phyloP scores from a whole-genome alignment of 2,797 vertebrate species.

The Pangasius krempfi region DNA sequence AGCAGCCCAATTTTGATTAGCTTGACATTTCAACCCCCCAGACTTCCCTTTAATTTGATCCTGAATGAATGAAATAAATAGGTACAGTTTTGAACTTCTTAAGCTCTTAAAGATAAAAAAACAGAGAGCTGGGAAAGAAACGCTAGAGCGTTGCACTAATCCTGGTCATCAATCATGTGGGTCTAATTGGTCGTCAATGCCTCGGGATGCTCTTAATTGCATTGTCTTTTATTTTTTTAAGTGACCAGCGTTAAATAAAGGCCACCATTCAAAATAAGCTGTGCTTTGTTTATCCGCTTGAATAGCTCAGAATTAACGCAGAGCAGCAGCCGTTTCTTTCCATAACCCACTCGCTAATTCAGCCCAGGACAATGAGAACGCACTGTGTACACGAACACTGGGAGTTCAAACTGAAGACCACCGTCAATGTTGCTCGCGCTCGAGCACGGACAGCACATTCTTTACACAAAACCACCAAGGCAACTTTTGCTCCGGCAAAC shows the following conservation, averaged over 20 bases:
- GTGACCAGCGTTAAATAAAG: slow-evolving; percentile 69
- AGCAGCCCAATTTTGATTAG: slow-evolving; percentile 54
- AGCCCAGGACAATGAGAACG: slow-evolving; percentile 48
- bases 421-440: slow-evolving; percentile 57
- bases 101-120: neutral
- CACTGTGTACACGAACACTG: neutral
- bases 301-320: slow-evolving; percentile 68
- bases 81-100: slow-evolving; percentile 38
- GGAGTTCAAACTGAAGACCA: slow-evolving; percentile 61
- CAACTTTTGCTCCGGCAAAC: slow-evolving; percentile 59
- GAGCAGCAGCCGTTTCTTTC: slow-evolving; percentile 65
- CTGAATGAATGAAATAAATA: slow-evolving; percentile 53
- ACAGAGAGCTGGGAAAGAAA: neutral
- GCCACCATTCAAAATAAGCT: slow-evolving; percentile 65
- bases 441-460: slow-evolving; percentile 3
- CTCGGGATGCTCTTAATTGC: slow-evolving; percentile 64
- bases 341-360: slow-evolving; percentile 41
- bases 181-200: slow-evolving; percentile 68
- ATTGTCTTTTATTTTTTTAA: slow-evolving; percentile 61
- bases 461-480: slow-evolving; percentile 40
- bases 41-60: slow-evolving; percentile 45
- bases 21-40: slow-evolving; percentile 24
- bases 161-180: slow-evolving; percentile 61
- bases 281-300: slow-evolving; percentile 70
- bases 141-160: slow-evolving; percentile 18